Percentiles rank a stretch among this genome's conserved stretches.
These are phyloP conservation scores for Platalea minor DNA, from an alignment of 2,797 vertebrate species.

Conservation along the genomic window DNA sequence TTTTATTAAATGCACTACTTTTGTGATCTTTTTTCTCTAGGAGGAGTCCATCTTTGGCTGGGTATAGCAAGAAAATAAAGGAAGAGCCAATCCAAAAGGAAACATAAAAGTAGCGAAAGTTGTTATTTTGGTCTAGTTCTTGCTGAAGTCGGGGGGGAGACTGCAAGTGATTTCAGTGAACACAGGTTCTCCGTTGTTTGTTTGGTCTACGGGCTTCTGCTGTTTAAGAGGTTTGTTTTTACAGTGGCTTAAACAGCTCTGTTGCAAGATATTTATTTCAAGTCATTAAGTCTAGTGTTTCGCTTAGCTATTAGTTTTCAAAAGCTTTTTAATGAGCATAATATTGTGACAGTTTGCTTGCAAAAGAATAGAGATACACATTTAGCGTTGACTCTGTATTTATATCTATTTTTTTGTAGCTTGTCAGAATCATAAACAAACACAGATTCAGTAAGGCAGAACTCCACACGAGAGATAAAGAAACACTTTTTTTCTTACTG, in stretches of 20 bases:
- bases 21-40: constrained; percentile 50
- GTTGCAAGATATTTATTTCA: constrained; percentile 30
- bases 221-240: constrained; percentile 32
- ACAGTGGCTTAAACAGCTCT: constrained; percentile 17
- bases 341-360: constrained; percentile 55
- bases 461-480: not conserved
- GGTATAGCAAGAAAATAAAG: constrained; percentile 54
- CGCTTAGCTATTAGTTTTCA: constrained; percentile 31
- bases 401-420: not conserved
- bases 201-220: not conserved
- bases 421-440: constrained; percentile 54
- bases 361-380: constrained; percentile 20
- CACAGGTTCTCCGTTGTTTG: not conserved
- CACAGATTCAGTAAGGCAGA: constrained; percentile 10
- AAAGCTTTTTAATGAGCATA: constrained; percentile 47
- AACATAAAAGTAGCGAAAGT: not conserved
- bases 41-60: constrained; percentile 66
- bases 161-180: not conserved
- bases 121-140: not conserved
- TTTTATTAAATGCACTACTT: not conserved
- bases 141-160: not conserved
- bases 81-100: constrained; percentile 35
- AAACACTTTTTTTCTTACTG: not conserved
- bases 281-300: constrained; percentile 46
- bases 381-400: constrained; percentile 9